Conservation (phyloP, 2,888 invertebrate genomes). For the Chironomus tentans region DNA sequence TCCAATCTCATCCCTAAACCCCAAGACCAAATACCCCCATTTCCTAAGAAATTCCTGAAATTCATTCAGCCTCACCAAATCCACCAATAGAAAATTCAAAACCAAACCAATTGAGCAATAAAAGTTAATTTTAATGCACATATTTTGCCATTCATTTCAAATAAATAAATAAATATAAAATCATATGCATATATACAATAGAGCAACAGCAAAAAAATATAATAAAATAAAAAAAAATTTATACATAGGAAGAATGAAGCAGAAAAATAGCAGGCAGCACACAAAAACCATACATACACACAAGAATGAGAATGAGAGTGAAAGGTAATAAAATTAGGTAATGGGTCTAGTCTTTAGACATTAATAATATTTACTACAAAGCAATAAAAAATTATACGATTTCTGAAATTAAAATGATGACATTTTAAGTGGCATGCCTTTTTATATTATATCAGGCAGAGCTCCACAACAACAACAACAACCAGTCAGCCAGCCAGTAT, state of each 20-base stretch:
- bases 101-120: too few relatives aligned
- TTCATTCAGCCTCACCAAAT: neutral
- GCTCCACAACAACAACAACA: neutral
- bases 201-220: too few relatives aligned
- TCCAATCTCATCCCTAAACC: too few relatives aligned
- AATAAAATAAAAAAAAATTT: too few relatives aligned
- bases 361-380: constrained; percentile 19
- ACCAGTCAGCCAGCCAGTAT: neutral
- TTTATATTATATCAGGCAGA: neutral
- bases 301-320: neutral
- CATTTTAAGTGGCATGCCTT: constrained; percentile 17
- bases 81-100: too few relatives aligned
- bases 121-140: too few relatives aligned
- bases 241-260: too few relatives aligned
- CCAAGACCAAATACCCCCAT: neutral
- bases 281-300: neutral
- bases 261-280: too few relatives aligned
- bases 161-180: too few relatives aligned
- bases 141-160: too few relatives aligned
- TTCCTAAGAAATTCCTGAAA: neutral
- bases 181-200: too few relatives aligned
- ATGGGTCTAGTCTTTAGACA: constrained; percentile 23
- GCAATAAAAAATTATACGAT: constrained; percentile 24
- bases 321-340: constrained; percentile 24
- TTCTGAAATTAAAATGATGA: constrained; percentile 23